Base-by-base conservation (phyloP, 2,888 invertebrate genomes). In the Dromius quadrimaculatus region DNA sequence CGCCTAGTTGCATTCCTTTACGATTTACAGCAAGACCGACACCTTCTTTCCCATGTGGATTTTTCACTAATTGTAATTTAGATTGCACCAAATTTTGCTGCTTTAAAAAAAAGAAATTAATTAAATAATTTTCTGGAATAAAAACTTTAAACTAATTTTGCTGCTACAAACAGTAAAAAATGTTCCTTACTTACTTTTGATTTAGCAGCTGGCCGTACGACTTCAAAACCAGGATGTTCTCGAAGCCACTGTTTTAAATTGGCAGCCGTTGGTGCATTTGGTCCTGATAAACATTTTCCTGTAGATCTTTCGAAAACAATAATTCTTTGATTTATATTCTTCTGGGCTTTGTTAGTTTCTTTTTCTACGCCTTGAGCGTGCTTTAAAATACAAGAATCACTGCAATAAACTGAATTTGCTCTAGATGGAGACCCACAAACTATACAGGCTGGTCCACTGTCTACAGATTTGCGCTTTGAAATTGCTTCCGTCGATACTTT, bases 391-490 rank as follows among this genome's bases (percentile, higher is more conserved):
- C 97, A 97, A 28, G 88, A 87, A 77, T 95, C 92, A 76, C 94
- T 93, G 81, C 97, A 97, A 81, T 94, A 97, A 76, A 95, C 92
- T 64, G 93, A 92, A 77, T 90, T 91, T n/a, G 86, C 85, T n/a
- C 92, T 86, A 0, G 92, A 89, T 13, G 88, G 84, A 76, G 90
- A 83, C 78, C 91, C 91, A 79, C 94, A 94, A 9, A 92, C 92
- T 57, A 93, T 90, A 78, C 94, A 94, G 73, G 80, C 79, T 9
- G 66, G 8, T 78, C 76, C 13, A 74, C 72, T 61, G 71, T 70
- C 70, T 8, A 22, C 23, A n/a, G 70, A 70, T 23, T 70, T 70
- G 8, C 70, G 61, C 59, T 68, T 68, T 13, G 13, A 5, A 9
- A 28, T 19, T 54, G 41, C 5, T 9, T 68, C 68, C 13, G 20